Evolutionary conservation across 2,797 vertebrate species (phyloP).

Genomic region (Galagoides demidoff): DNA sequence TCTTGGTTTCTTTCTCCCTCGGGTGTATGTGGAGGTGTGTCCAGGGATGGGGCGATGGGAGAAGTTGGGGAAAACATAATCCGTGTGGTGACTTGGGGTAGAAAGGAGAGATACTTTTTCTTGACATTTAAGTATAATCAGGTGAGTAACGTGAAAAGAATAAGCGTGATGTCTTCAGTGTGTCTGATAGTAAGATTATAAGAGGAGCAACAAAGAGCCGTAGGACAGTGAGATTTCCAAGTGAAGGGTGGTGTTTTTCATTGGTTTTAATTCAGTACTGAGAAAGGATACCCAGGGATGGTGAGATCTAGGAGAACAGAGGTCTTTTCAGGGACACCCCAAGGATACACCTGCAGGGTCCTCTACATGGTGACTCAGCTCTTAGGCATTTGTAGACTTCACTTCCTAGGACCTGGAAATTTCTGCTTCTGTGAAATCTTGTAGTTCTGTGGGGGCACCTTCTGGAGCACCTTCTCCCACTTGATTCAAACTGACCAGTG

Average conservation of each 20-base stretch:
- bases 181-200: background rate
- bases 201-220: background rate
- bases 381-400: too few species aligned
- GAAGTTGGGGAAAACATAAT: background rate
- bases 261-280: background rate
- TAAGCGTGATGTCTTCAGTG: background rate
- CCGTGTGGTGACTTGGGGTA: background rate
- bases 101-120: background rate
- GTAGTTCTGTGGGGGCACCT: too few species aligned
- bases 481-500: too few species aligned
- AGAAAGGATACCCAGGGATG: too few species aligned
- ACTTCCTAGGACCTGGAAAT: too few species aligned
- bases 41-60: rapidly evolving
- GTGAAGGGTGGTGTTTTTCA: background rate
- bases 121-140: background rate
- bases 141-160: background rate
- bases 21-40: background rate
- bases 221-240: background rate
- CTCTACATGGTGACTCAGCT: too few species aligned
- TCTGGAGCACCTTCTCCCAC: too few species aligned
- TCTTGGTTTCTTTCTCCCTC: background rate
- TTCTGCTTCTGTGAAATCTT: too few species aligned
- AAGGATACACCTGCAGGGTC: too few species aligned
- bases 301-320: too few species aligned
- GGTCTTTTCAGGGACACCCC: too few species aligned